Evolutionary conservation across 2,797 vertebrate genomes (phyloP).

Genomic region (Sebastes elongatus): DNA sequence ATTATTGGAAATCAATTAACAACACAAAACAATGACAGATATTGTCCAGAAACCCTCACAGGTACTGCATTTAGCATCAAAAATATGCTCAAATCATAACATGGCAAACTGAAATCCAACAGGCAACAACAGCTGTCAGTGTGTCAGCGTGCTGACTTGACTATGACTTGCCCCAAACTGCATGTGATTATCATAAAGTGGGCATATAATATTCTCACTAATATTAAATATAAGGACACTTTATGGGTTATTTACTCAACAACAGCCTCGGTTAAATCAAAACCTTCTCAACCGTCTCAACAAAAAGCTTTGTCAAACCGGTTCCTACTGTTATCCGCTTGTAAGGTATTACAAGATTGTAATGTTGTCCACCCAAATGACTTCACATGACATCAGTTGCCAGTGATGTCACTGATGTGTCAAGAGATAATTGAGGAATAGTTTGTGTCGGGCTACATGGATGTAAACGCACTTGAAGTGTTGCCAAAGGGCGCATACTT

Average conservation of each 20-base stretch:
- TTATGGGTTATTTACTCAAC: neutral
- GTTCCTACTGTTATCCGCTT: neutral
- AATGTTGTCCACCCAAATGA: neutral
- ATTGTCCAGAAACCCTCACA: no score
- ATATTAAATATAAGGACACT: neutral
- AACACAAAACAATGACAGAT: no score
- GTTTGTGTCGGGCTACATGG: neutral
- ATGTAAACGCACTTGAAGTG: neutral
- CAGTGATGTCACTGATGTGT: neutral
- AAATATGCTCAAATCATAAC: no score
- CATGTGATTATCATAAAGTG: no score
- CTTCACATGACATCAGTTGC: neutral
- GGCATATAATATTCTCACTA: neutral
- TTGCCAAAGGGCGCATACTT: neutral
- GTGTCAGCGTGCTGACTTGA: no score
- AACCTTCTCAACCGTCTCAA: neutral
- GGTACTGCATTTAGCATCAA: no score
- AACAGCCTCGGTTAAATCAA: neutral
- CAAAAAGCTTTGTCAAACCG: neutral
- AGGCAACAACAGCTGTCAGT: no score
- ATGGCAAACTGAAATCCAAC: no score
- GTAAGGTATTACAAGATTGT: neutral
- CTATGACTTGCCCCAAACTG: no score
- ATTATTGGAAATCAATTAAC: no score
- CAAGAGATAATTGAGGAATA: neutral